phyloP scores from a whole-genome alignment of 2,797 vertebrate species.

The Amblyraja radiata region DNA sequence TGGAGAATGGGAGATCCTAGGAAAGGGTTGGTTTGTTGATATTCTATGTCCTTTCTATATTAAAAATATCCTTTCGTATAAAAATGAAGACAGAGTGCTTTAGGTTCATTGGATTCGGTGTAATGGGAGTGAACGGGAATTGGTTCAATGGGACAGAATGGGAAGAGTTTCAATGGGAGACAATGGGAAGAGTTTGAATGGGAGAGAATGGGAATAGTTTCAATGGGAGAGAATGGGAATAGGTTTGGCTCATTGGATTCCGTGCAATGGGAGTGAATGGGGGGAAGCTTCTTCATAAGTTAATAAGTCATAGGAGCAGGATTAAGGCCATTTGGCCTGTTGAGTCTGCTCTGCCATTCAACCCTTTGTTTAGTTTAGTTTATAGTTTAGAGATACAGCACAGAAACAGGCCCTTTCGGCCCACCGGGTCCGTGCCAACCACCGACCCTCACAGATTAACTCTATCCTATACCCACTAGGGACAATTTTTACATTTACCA shows the following conservation, averaged over 20 bases:
- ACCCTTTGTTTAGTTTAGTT: no score
- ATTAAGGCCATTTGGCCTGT: no score
- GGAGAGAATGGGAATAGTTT: no score
- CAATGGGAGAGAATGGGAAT: not conserved
- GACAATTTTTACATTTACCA: no score
- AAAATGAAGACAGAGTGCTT: not conserved
- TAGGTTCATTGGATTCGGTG: not conserved
- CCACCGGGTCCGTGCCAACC: no score
- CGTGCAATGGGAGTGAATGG: not conserved
- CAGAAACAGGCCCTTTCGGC: no score
- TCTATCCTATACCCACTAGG: no score
- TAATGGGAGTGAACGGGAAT: not conserved
- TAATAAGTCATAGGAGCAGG: no score
- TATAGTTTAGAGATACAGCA: no score
- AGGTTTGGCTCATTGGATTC: not conserved
- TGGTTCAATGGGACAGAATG: not conserved
- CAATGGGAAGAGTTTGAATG: not conserved
- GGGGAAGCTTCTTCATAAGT: not conserved
- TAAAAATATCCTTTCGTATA: not conserved
- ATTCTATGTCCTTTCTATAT: not conserved
- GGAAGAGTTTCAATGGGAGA: not conserved
- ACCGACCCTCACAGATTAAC: no score
- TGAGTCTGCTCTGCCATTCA: no score
- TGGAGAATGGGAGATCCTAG: not conserved
- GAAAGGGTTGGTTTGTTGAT: not conserved